Base-by-base conservation (phyloP, 2,113 vertebrate genomes). In the Himantopus leucocephalus region DNA sequence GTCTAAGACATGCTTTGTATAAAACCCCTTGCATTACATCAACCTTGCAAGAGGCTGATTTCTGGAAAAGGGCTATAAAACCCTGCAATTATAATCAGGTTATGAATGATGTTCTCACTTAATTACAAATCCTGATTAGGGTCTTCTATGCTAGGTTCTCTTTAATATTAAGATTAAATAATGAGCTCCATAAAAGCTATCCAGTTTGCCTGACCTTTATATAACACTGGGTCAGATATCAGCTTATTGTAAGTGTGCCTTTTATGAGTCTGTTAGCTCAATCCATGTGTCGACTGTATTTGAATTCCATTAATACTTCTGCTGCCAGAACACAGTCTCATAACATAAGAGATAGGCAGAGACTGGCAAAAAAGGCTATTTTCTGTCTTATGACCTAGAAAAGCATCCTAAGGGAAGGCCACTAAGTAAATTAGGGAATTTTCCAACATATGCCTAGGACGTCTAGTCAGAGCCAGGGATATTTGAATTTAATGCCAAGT, bases 81-180 rank as follows among this genome's bases (percentile, higher is more conserved):
- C 68, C 94, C 84, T 95, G 96, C 90, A 98, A 98, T 98, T 98
- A 98, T 95, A 98, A 98, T 98, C 97, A 98, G 92, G 96, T 98
- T 98, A 96, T 97, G 97, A 98, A 98, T 97, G 62, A 96, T 97
- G 85, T 96, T 98, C 96, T 97, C 95, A 92, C 88, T 98, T 98
- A 98, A 98, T 98, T 97, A 98, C 97, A 98, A 98, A 97, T 96
- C 94, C 95, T 98, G 98, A 98, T 98, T 98, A 97, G 75, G 88
- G 96, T 88, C 96, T 97, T 96, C 94, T 97, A 75, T 97, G 91
- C 68, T 96, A 96, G 95, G 90, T 80, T 98, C 88, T 97, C 92
- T 97, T 96, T 97, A 97, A 98, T 98, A 97, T 96, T 97, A 97
- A 96, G 88, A 95, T 98, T 97, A 97, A 98, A 97, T 97, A 98